A percentile compares a stretch with the other conserved stretches of the same genome.
These are phyloP conservation scores for human (Homo sapiens) DNA, from an alignment of 2,113 vertebrate species.

Conservation along the genomic window GRCh38 chr12:5625001-5625500, in stretches of 20 bases:
- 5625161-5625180: not conserved
- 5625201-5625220: rapidly evolving
- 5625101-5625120: not conserved
- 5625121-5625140: not conserved
- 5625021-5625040: not conserved
- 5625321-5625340: not conserved
- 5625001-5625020: too few species aligned
- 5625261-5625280: not conserved
- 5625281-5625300: not conserved
- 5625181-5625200: not conserved
- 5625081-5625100: too few species aligned
- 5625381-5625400: not conserved
- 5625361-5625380: not conserved
- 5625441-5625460: not conserved
- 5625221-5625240: not conserved
- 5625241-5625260: not conserved
- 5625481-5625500: not conserved
- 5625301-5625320: not conserved
- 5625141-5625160: not conserved
- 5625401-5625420: not conserved
- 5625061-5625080: not conserved
- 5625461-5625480: not conserved
- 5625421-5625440: not conserved
- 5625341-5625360: not conserved
- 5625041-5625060: too few species aligned